phyloP scores from a whole-genome alignment of 2,113 vertebrate genomes.

The Brachyhypopomus gauderio region DNA sequence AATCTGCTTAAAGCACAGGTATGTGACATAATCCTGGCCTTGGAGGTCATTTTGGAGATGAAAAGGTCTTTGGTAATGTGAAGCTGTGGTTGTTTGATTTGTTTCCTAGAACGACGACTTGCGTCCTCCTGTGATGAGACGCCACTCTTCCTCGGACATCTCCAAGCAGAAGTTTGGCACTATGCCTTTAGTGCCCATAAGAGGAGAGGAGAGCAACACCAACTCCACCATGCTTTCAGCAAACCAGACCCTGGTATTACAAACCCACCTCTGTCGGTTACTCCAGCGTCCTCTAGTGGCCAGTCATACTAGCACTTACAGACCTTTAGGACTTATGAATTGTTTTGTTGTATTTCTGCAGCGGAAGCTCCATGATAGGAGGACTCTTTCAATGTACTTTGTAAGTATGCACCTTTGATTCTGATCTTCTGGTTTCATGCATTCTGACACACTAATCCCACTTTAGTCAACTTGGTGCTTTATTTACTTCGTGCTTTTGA shows the following conservation, averaged over 20 bases:
- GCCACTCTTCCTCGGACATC: conserved; percentile 88
- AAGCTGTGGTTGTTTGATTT: not conserved
- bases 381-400: conserved; percentile 98
- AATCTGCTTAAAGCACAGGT: conserved; percentile 95
- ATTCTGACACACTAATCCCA: not conserved
- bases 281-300: conserved; percentile 15
- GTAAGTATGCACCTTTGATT: conserved; percentile 79
- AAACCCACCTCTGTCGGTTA: not conserved
- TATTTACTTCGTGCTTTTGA: not conserved
- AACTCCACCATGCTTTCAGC: conserved; percentile 89
- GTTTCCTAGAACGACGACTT: conserved; percentile 81
- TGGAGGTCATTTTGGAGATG: not conserved
- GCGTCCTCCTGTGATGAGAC: conserved; percentile 81
- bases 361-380: conserved; percentile 89
- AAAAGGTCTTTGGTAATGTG: not conserved
- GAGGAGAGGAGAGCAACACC: conserved; percentile 86
- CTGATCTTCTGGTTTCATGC: not conserved
- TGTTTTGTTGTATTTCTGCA: conserved; percentile 65
- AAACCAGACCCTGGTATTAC: conserved; percentile 91
- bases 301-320: not conserved
- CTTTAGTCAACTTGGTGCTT: not conserved
- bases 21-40: conserved; percentile 11
- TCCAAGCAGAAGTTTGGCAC: conserved; percentile 95
- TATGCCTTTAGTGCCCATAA: conserved; percentile 92
- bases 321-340: conserved; percentile 20